Evolutionary conservation across 2,888 invertebrate species (phyloP).

Genomic region (Leucophora obtusa): DNA sequence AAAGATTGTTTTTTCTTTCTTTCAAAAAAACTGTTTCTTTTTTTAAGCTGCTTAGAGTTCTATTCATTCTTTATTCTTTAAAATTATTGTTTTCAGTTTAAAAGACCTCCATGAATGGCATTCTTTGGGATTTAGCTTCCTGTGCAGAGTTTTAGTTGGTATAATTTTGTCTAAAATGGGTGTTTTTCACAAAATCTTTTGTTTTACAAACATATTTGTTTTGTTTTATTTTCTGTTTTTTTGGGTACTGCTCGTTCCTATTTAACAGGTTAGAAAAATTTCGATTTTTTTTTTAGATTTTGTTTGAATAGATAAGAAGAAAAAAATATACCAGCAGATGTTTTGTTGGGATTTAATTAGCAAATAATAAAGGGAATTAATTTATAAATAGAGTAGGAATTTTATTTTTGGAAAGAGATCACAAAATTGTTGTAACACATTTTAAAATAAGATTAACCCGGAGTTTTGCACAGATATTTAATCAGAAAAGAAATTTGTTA

Average conservation of each 20-base stretch:
- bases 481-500: not conserved
- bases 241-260: not conserved
- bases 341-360: conserved; percentile 45
- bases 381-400: conserved; percentile 3
- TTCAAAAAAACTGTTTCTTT: not conserved
- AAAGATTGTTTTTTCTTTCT: conserved; percentile 21
- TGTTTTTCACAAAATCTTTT: conserved; percentile 19
- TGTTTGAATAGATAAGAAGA: conserved; percentile 17
- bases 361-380: conserved; percentile 28
- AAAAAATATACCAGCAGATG: conserved; percentile 33
- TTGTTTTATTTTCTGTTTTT: not conserved
- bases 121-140: conserved; percentile 35
- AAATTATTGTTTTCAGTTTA: not conserved
- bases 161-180: conserved; percentile 3
- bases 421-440: not conserved
- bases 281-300: conserved; percentile 14
- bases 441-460: not conserved
- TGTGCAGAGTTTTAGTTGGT: conserved; percentile 10
- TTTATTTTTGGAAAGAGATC: not conserved
- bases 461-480: not conserved
- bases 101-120: conserved; percentile 46
- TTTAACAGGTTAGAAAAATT: conserved; percentile 13
- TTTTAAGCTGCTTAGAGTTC: conserved; percentile 54
- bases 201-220: conserved; percentile 20
- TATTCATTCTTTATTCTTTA: conserved; percentile 8